Conservation (phyloP, 2,113 vertebrate genomes). For the Cyphomyrus plagiostoma region DNA sequence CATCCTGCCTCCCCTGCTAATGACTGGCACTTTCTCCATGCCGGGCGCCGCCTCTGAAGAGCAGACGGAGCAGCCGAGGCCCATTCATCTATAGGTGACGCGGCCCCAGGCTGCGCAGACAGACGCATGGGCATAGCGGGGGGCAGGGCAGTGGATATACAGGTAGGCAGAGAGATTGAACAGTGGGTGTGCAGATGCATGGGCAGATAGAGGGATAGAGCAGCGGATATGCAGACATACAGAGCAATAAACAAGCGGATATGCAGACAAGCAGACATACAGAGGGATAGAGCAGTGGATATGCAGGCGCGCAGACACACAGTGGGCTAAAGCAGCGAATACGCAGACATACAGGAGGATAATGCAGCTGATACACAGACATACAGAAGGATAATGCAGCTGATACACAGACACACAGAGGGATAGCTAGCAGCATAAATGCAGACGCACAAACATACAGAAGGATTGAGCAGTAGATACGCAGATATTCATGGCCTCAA, state of each 20-base stretch:
- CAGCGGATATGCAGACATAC: background rate
- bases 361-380: background rate
- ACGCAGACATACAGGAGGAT: background rate
- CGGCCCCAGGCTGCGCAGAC: conserved; percentile 30
- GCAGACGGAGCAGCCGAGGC: conserved; percentile 60
- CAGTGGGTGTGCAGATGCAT: background rate
- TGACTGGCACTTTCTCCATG: conserved; percentile 74
- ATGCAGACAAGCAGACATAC: background rate
- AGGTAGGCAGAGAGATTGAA: background rate
- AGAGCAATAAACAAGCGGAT: background rate
- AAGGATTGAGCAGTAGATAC: background rate
- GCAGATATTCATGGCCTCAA: background rate
- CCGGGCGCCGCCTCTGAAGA: conserved; percentile 63
- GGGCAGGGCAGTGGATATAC: background rate
- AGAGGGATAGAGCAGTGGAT: background rate
- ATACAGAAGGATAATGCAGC: background rate
- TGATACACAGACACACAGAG: no score
- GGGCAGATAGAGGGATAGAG: background rate
- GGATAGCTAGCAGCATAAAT: background rate
- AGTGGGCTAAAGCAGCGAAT: background rate
- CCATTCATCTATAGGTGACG: conserved; percentile 66
- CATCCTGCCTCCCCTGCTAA: conserved; percentile 67
- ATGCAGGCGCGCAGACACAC: background rate
- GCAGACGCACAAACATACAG: background rate
- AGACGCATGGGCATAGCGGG: conserved; percentile 3